Base-by-base conservation (phyloP, 1,140 invertebrate genomes). In the Eriocheir sinensis region DNA sequence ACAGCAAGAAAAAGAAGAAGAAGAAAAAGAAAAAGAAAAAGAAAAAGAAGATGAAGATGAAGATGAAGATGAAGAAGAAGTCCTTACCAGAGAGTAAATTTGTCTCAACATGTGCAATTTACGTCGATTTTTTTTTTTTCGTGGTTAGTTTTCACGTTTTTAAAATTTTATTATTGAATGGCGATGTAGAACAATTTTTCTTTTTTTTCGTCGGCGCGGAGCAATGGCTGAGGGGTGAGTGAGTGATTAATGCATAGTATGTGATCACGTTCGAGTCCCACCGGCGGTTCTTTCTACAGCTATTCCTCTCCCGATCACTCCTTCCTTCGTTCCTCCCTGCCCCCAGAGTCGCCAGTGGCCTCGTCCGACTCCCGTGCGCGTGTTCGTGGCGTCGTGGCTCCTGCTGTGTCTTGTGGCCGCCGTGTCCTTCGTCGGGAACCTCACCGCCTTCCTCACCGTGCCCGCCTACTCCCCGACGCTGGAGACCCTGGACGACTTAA, bases 361-460 rank as follows among this genome's bases (percentile, higher is more conserved):
- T 0, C 0, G 15, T 0, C 44, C 9, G 2, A 9, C 89, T 12
- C 17, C 2, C 3, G 95, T 93, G 30, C 85, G 89, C 17, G 36
- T 92, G 4, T 93, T 83, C 38, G 38, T 86, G 2, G 48, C 27
- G n/a, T 60, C 89, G 34, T 95, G 95, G 95, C 53, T 95, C n/a
- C 40, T 95, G 21, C 44, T 81, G 12, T 92, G 95, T 53, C 81
- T 93, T 36, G 91, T 95, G 86, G 88, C 53, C 17, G 85, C 91
- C 21, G 44, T 95, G 17, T 93, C 85, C 60, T 95, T 93, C 48
- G 91, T 95, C 27, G 79, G 92, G 32, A 93, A 93, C 95, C 91
- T 95, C 38, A 95, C 95, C 34, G 95, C 95, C 60, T 93, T 93
- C 91, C 92, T 95, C 9, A 95, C 95, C 8, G 91, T 90, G 34